phyloP scores from a whole-genome alignment of 2,113 vertebrate genomes.

The Pteruthius melanotis region DNA sequence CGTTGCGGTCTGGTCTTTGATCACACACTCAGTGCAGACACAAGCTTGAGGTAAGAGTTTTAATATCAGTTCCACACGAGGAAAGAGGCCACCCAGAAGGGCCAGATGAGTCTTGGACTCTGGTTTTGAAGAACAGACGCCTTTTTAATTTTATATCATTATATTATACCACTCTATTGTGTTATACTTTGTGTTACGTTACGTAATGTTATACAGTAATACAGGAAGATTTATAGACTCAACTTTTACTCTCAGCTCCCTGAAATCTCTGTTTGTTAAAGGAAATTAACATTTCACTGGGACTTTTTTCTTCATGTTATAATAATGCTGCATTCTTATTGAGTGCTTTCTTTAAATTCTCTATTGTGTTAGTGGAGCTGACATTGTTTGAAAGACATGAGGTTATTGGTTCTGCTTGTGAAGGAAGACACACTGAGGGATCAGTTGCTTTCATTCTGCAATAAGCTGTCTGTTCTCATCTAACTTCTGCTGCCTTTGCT shows the following conservation, averaged over 20 bases:
- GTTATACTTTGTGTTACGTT: neutral
- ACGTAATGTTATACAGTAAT: neutral
- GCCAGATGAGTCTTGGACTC: neutral
- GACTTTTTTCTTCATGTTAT: neutral
- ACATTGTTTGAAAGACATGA: neutral
- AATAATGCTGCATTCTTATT: neutral
- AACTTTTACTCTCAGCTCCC: neutral
- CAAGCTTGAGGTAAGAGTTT: constrained; percentile 5
- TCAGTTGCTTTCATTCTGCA: neutral
- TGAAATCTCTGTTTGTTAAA: neutral
- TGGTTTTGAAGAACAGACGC: neutral
- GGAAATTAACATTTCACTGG: neutral
- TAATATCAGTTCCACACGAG: neutral
- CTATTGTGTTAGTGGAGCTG: neutral
- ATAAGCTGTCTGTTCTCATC: neutral
- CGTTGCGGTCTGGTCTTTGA: neutral
- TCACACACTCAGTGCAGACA: neutral
- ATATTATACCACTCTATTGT: too few species aligned
- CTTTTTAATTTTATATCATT: neutral
- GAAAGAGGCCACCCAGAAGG: constrained; percentile 17
- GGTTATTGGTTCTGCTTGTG: neutral
- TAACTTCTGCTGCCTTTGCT: neutral
- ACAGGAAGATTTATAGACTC: neutral
- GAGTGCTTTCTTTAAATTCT: neutral
- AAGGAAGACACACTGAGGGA: neutral